Evolutionary conservation across 2,113 vertebrate species (phyloP), one percentile per base, ranked within the genome.

Genomic region (Cavia aperea): DNA sequence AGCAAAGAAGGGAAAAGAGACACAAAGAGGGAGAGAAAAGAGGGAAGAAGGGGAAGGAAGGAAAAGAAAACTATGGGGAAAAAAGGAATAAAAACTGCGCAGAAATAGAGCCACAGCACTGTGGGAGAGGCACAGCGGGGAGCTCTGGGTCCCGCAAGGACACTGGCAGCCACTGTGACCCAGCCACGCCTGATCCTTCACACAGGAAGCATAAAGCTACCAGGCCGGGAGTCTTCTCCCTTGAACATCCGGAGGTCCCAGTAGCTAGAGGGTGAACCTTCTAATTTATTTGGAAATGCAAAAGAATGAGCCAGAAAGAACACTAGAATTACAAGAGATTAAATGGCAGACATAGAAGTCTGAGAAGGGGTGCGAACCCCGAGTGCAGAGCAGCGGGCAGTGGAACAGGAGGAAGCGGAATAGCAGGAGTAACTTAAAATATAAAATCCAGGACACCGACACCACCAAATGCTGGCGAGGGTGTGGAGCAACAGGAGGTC

Each of bases 81-180:
- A 16, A 18, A 14, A 46, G 19, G 7, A 63, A 29, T 24, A 29
- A 19, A 26, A 46, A 15, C 36, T 4, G 16, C 49, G 54, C 51
- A 1, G 2, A 26, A 6, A 70, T 9, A 36, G 66, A 70, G 66
- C 66, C 66, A 70, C n/a, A 49, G 23, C 2, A 0, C 33, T 11
- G 51, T 54, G 51, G 51, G 49, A 10, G 49, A 36, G 43, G 23
- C 2, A 0, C 33, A 26, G 9, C 14, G 0, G 1, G 23, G 36
- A 36, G 36, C n/a, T 14, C 36, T 11, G 14, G 24, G 63, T 5
- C 21, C 9, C 21, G 33, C 56, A 24, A 39, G 68, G 43, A 36
- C 54, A 3, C 21, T 46, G n/a, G 33, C 49, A 60, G 56, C 72
- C 13, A 2, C 8, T 23, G 23, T 4, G 14, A 24, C 51, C 36